Evolutionary conservation across 2,888 invertebrate genomes (phyloP).

Genomic region (Myopa tessellatipennis): DNA sequence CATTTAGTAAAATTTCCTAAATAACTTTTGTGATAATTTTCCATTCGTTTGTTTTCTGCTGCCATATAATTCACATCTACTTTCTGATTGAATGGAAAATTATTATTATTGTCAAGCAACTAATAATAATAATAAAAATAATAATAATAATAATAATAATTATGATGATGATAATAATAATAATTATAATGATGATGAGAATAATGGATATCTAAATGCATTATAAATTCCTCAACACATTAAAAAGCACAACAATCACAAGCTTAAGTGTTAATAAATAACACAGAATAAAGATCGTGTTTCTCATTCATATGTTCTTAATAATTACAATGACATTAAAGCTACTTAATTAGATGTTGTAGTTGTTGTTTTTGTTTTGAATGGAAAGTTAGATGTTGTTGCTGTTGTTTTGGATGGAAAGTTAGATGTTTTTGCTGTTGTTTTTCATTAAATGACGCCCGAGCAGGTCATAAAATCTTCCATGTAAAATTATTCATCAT

Average conservation of each 20-base stretch:
- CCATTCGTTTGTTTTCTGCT: too few species aligned
- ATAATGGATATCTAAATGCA: not conserved
- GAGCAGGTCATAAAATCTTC: not conserved
- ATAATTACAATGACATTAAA: not conserved
- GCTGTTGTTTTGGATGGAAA: not conserved
- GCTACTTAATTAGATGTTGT: not conserved
- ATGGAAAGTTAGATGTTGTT: not conserved
- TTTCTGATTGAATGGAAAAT: too few species aligned
- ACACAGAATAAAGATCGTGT: not conserved
- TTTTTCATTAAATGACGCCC: not conserved
- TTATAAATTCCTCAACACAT: not conserved
- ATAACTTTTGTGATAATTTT: too few species aligned
- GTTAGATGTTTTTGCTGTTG: not conserved
- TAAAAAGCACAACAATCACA: not conserved
- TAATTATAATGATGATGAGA: too few species aligned
- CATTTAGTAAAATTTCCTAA: too few species aligned
- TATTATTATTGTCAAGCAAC: too few species aligned
- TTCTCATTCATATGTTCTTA: not conserved
- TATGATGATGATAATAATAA: too few species aligned
- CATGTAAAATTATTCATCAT: slow-evolving; percentile 3
- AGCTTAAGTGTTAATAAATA: not conserved
- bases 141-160: too few species aligned
- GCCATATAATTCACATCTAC: too few species aligned
- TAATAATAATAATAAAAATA: too few species aligned
- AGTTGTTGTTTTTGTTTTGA: not conserved